Evolutionary conservation across 1,140 invertebrate genomes (phyloP).

Genomic region (Acromyrmex charruanus): DNA sequence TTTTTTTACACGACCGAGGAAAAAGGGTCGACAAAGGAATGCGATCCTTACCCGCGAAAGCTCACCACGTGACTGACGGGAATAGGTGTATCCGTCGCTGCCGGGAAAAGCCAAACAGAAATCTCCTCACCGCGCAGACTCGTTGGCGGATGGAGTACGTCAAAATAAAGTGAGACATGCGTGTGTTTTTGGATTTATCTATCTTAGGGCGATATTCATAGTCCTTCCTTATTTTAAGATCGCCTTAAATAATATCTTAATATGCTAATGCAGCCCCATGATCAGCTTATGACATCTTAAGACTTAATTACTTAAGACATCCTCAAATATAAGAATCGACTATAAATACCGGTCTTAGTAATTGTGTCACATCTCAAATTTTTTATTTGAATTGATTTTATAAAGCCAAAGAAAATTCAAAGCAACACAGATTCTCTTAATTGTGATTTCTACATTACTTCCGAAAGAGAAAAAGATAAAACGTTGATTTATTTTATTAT

Average conservation of each 20-base stretch:
- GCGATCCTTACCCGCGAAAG: constrained; percentile 52
- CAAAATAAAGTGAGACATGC: constrained; percentile 39
- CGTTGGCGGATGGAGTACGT: constrained; percentile 35
- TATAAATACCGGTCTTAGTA: too few relatives aligned
- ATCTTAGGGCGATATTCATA: neutral
- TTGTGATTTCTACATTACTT: neutral
- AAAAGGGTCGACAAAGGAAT: neutral
- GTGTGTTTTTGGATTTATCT: neutral
- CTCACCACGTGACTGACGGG: constrained; percentile 62
- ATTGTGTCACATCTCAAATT: neutral
- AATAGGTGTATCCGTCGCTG: constrained; percentile 41
- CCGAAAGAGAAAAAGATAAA: neutral
- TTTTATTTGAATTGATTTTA: neutral
- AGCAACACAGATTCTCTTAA: neutral
- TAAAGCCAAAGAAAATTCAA: neutral
- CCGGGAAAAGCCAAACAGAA: constrained; percentile 61
- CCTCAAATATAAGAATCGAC: too few relatives aligned
- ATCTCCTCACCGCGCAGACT: constrained; percentile 55
- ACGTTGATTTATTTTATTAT: neutral
- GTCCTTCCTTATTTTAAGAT: too few relatives aligned
- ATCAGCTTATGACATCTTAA: too few relatives aligned
- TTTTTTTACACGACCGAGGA: neutral
- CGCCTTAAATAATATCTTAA: too few relatives aligned
- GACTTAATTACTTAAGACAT: too few relatives aligned
- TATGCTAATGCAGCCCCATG: too few relatives aligned